Conservation (phyloP, 1,140 invertebrate species). For the Caenorhabditis tropicalis region DNA sequence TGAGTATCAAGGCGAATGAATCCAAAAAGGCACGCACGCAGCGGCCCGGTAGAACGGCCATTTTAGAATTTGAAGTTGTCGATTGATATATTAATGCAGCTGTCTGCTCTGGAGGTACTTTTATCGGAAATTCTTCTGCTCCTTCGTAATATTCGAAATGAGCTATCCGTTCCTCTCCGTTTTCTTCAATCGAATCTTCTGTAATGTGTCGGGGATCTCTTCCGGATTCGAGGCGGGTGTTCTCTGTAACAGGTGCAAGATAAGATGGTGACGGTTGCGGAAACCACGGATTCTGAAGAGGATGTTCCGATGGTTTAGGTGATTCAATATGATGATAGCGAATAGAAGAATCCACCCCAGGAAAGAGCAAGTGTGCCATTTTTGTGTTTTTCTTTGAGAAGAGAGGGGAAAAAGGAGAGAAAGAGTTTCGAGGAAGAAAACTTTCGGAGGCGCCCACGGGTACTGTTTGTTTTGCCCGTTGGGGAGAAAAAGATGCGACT, state of each 20-base stretch:
- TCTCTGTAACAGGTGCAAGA: not conserved
- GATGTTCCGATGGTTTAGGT: slow-evolving; percentile 29
- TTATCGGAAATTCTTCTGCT: slow-evolving; percentile 45
- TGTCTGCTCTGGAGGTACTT: slow-evolving; percentile 37
- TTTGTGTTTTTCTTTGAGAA: no score
- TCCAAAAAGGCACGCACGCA: slow-evolving; percentile 53
- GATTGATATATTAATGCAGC: slow-evolving; percentile 39
- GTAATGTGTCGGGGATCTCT: slow-evolving; percentile 52
- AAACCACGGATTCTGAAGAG: slow-evolving; percentile 14
- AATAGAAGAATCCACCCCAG: slow-evolving; percentile 3
- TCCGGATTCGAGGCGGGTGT: slow-evolving; percentile 11
- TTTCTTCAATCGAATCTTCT: slow-evolving; percentile 57
- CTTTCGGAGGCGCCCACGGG: not conserved
- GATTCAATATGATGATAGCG: slow-evolving; percentile 31
- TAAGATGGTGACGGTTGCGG: not conserved
- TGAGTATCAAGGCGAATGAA: slow-evolving; percentile 42
- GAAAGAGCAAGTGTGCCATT: slow-evolving; percentile 37
- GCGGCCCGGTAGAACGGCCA: slow-evolving; percentile 50
- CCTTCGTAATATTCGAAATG: slow-evolving; percentile 58
- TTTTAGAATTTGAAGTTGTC: slow-evolving; percentile 19
- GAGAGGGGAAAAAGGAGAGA: not conserved
- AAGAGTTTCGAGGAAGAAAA: not conserved
- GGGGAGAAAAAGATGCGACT: not conserved
- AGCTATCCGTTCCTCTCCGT: slow-evolving; percentile 55
- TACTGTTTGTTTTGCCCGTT: slow-evolving; percentile 13